These are phyloP conservation scores for Trachops cirrhosus DNA, from an alignment of 2,797 vertebrate species.

Conservation along the genomic window DNA sequence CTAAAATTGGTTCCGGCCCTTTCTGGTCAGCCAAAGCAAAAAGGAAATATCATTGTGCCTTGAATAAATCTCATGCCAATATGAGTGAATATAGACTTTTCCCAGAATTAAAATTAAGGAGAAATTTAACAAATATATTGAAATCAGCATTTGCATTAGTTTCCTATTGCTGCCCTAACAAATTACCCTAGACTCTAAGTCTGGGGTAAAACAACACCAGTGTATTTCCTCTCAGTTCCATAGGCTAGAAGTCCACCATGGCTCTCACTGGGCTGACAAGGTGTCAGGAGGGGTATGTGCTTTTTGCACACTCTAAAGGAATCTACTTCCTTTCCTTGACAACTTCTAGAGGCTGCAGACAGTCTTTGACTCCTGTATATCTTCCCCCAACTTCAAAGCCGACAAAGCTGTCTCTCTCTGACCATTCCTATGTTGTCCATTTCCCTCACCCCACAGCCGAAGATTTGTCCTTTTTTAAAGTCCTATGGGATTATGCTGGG, in stretches of 20 bases:
- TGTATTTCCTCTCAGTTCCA: background rate
- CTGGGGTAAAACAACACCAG: background rate
- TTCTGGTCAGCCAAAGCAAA: background rate
- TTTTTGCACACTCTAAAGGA: background rate
- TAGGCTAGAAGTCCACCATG: background rate
- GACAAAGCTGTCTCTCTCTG: background rate
- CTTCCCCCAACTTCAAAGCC: background rate
- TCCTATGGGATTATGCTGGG: rapidly evolving
- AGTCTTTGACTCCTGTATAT: background rate
- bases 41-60: background rate
- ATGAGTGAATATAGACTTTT: background rate
- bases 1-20: background rate
- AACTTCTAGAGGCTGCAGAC: background rate
- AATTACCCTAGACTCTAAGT: background rate
- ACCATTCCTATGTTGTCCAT: background rate
- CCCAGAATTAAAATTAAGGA: background rate
- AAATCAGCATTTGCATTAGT: background rate
- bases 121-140: background rate
- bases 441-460: background rate
- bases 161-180: background rate
- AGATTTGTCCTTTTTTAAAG: background rate
- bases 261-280: background rate
- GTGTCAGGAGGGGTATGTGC: background rate
- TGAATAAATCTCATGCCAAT: background rate
- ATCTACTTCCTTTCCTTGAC: background rate